Evolutionary conservation across 2,888 invertebrate species (phyloP).

Genomic region (Scaeva pyrastri): DNA sequence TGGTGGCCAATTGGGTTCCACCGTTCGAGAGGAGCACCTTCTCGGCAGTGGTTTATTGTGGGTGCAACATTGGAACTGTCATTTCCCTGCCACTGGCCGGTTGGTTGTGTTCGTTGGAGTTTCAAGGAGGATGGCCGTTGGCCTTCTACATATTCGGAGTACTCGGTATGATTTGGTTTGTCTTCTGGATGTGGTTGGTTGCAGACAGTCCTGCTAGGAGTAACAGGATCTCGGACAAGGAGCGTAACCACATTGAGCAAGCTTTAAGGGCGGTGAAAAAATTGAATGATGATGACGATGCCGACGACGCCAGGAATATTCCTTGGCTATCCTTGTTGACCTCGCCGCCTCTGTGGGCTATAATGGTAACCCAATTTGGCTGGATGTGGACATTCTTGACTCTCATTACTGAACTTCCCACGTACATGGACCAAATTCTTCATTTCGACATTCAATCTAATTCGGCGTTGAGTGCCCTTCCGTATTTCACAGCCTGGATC

Average conservation of each 20-base stretch:
- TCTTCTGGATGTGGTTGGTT: slow-evolving; percentile 90
- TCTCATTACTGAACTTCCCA: slow-evolving; percentile 91
- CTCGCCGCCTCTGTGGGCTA: slow-evolving; percentile 92
- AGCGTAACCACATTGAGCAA: slow-evolving; percentile 88
- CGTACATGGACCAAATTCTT: slow-evolving; percentile 92
- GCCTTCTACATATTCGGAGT: slow-evolving; percentile 94
- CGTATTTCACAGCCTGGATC: slow-evolving; percentile 91
- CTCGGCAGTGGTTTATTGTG: slow-evolving; percentile 94
- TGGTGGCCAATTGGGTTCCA: slow-evolving; percentile 97
- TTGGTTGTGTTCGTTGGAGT: slow-evolving; percentile 91
- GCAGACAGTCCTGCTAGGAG: slow-evolving; percentile 90
- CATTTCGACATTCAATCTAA: slow-evolving; percentile 92
- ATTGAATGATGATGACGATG: slow-evolving; percentile 81
- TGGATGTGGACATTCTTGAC: slow-evolving; percentile 94
- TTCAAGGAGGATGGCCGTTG: slow-evolving; percentile 93
- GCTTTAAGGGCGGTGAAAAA: slow-evolving; percentile 75
- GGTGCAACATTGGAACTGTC: slow-evolving; percentile 95
- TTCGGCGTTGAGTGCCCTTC: slow-evolving; percentile 89
- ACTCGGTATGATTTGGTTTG: slow-evolving; percentile 93
- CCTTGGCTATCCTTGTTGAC: slow-evolving; percentile 91
- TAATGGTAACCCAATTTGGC: slow-evolving; percentile 92
- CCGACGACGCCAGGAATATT: slow-evolving; percentile 84
- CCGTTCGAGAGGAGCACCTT: slow-evolving; percentile 95
- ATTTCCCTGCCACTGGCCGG: slow-evolving; percentile 93
- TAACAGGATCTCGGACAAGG: slow-evolving; percentile 90